These are phyloP conservation scores for Argopecten irradians DNA, from an alignment of 1,140 invertebrate genomes.

Conservation along the genomic window DNA sequence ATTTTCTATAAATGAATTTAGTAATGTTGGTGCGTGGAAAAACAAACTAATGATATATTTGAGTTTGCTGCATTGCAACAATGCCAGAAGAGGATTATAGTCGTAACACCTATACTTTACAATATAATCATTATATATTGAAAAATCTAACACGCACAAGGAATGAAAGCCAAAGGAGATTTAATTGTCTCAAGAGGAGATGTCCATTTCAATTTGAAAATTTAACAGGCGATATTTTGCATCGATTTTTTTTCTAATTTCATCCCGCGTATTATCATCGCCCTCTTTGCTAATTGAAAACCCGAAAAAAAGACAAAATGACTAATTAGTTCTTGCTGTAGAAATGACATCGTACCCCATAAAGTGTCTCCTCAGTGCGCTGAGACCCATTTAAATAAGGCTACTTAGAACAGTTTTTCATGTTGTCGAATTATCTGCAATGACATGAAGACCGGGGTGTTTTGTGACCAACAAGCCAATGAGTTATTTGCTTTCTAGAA, in stretches of 20 bases:
- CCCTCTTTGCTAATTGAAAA: neutral
- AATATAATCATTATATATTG: too few species aligned
- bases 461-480: neutral
- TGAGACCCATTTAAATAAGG: neutral
- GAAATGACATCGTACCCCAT: neutral
- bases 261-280: neutral
- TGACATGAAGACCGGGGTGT: neutral
- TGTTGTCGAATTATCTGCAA: neutral
- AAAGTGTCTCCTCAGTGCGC: neutral
- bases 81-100: too few species aligned
- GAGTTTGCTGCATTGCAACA: too few species aligned
- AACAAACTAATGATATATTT: too few species aligned
- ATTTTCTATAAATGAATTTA: too few species aligned
- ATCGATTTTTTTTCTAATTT: slow-evolving; percentile 17
- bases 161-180: neutral
- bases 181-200: neutral
- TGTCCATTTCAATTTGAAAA: neutral
- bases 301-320: neutral
- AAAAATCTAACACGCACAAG: too few species aligned
- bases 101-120: too few species aligned
- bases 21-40: too few species aligned
- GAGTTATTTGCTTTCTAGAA: neutral
- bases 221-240: neutral
- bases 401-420: neutral
- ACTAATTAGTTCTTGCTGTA: neutral